phyloP scores from a whole-genome alignment of 2,797 vertebrate species.

The Sebastes oblongus region DNA sequence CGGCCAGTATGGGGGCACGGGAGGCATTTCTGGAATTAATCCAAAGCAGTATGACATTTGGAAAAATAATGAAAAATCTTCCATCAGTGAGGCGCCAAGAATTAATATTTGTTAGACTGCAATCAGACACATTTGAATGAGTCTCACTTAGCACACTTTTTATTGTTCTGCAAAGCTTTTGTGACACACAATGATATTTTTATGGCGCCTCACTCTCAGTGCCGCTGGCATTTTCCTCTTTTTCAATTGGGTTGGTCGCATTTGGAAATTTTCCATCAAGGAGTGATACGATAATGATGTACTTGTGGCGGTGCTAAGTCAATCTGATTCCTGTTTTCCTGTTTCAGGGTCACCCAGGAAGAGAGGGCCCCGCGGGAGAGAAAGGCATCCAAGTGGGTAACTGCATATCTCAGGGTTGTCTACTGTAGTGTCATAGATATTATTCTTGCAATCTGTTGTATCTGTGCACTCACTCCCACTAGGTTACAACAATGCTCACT shows the following conservation, averaged over 20 bases:
- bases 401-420: conserved; percentile 20
- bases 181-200: conserved; percentile 35
- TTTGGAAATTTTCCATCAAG: conserved; percentile 6
- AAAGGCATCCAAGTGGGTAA: conserved; percentile 89
- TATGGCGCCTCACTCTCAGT: conserved; percentile 9
- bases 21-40: conserved; percentile 8
- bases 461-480: conserved; percentile 23
- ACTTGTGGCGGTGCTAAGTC: conserved; percentile 13
- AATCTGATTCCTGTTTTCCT: conserved; percentile 27
- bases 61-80: conserved; percentile 9
- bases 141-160: conserved; percentile 19
- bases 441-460: conserved; percentile 14
- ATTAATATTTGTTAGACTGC: conserved; percentile 30
- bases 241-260: conserved; percentile 17
- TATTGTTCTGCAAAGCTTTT: conserved; percentile 33
- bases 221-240: neutral
- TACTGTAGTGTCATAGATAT: conserved; percentile 2
- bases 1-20: neutral
- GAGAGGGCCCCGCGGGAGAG: conserved; percentile 90
- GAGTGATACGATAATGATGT: conserved; percentile 31
- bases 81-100: neutral
- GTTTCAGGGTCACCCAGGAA: conserved; percentile 91
- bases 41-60: conserved; percentile 27
- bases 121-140: conserved; percentile 44
- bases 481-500: conserved; percentile 12